Percentiles rank a stretch among this genome's conserved stretches.
phyloP scores from a whole-genome alignment of 2,888 invertebrate species.

The Oscheius sp. region DNA sequence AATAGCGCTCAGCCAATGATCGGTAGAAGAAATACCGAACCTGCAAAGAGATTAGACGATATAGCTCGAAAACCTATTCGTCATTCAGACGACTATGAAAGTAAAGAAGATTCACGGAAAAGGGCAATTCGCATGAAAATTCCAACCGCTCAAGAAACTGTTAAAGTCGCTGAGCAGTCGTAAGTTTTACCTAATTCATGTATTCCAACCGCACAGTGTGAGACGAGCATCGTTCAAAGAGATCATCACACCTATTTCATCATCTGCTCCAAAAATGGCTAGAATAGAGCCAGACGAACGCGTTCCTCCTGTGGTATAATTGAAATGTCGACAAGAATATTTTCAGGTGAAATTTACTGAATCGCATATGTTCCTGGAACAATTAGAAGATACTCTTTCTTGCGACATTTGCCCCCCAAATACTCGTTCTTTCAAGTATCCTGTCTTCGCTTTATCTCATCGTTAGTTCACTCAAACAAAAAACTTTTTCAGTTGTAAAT shows the following conservation, averaged over 20 bases:
- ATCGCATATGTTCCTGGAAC: not conserved
- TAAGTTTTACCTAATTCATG: not conserved
- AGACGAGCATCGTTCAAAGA: conserved; percentile 1
- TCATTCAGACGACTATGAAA: not conserved
- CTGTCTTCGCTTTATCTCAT: conserved; percentile 1
- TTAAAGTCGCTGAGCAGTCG: conserved; percentile 11
- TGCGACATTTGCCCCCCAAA: not conserved
- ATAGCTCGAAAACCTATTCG: not conserved
- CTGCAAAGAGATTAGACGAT: not conserved
- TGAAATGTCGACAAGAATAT: not conserved
- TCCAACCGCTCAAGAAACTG: not conserved
- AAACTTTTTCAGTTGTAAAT: not conserved
- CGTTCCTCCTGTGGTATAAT: not conserved
- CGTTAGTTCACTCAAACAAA: conserved; percentile 1
- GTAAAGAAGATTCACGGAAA: not conserved
- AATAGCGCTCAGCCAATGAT: too few relatives aligned
- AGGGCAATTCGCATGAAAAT: not conserved
- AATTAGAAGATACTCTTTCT: not conserved
- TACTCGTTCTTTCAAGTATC: conserved; percentile 12
- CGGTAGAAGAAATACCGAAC: conserved; percentile 15
- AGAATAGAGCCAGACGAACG: not conserved
- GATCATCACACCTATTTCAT: too few relatives aligned
- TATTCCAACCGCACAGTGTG: not conserved
- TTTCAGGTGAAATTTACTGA: conserved; percentile 7
- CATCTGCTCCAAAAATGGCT: not conserved